Percentiles rank a stretch among this genome's conserved stretches.
Conservation (phyloP, 2,797 vertebrate genomes). For the Emys orbicularis region DNA sequence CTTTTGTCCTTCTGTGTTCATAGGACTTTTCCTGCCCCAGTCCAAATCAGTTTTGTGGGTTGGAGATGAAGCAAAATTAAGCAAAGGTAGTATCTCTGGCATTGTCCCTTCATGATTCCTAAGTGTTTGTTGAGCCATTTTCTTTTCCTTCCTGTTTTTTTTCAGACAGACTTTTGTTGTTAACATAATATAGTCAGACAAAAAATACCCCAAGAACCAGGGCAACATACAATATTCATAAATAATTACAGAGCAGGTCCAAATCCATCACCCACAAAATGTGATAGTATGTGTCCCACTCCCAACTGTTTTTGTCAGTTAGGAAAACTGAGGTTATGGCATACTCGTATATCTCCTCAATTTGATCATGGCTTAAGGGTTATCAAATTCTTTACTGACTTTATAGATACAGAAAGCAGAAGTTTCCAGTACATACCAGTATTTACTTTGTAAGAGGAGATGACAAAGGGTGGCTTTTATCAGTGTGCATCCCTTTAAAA, state of each 20-base stretch:
- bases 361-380: not conserved
- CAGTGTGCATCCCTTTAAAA: not conserved
- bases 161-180: not conserved
- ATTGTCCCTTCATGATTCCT: not conserved
- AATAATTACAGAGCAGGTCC: not conserved
- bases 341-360: not conserved
- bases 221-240: not conserved
- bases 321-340: not conserved
- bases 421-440: not conserved
- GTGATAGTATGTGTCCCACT: not conserved
- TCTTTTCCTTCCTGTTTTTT: not conserved
- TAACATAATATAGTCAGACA: not conserved
- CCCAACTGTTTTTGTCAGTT: not conserved
- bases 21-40: not conserved
- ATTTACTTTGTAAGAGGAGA: not conserved
- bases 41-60: not conserved
- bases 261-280: not conserved
- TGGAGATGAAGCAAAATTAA: not conserved
- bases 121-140: not conserved
- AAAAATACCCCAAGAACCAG: not conserved
- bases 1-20: not conserved
- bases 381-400: not conserved
- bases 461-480: not conserved
- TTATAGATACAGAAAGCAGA: not conserved
- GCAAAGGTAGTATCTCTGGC: not conserved